A percentile compares a stretch with the other conserved stretches of the same genome.
Conservation (phyloP, 2,113 vertebrate species). For the Cairina moschata region DNA sequence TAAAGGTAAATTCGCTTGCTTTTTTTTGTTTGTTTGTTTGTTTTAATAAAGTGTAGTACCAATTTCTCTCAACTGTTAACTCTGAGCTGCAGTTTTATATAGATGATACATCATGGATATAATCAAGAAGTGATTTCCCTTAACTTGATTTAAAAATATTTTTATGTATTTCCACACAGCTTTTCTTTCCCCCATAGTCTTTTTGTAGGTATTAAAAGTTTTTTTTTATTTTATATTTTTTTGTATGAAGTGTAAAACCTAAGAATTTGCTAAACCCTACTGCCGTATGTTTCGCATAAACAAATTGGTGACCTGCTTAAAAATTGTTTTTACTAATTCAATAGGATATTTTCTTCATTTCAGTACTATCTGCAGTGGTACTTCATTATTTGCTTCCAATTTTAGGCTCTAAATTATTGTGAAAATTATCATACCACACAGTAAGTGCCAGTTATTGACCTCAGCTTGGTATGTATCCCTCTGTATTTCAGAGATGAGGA, state of each 20-base stretch:
- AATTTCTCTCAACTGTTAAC: background rate
- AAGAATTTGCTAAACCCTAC: background rate
- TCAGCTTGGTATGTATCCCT: background rate
- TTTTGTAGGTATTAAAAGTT: background rate
- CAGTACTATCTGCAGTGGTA: accelerated
- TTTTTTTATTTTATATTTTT: background rate
- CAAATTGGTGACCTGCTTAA: background rate
- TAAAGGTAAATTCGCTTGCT: background rate
- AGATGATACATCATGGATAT: background rate
- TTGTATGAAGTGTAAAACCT: background rate
- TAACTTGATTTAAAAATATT: background rate
- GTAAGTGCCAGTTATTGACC: background rate
- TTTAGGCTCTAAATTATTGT: background rate
- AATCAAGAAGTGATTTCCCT: background rate
- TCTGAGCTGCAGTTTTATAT: background rate
- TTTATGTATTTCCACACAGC: background rate
- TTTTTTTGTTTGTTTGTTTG: background rate
- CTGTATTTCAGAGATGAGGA: background rate
- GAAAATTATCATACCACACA: background rate
- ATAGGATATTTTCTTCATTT: background rate
- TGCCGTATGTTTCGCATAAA: background rate
- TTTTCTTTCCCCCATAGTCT: background rate
- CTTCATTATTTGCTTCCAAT: background rate
- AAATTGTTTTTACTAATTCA: background rate
- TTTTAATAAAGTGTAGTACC: background rate